Percentiles rank a stretch among this genome's conserved stretches.
Conservation (phyloP, 2,113 vertebrate species). For the Neopipo cinnamomea region DNA sequence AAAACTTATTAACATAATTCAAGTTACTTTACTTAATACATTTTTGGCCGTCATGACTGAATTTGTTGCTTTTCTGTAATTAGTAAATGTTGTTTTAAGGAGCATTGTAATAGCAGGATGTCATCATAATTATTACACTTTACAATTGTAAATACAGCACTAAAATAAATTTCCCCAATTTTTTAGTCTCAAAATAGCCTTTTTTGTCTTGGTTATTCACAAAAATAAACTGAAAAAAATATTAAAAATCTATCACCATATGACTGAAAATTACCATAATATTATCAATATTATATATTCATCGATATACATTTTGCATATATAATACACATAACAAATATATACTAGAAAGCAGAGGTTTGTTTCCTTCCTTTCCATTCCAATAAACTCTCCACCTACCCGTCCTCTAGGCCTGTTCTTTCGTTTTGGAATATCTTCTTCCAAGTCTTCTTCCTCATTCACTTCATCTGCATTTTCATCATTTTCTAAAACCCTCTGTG, state of each 20-base stretch:
- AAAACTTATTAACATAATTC: not conserved
- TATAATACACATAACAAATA: not conserved
- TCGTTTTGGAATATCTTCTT: slow-evolving; percentile 93
- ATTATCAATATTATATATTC: not conserved
- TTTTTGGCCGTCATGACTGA: not conserved
- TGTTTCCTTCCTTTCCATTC: not conserved
- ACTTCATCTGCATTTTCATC: slow-evolving; percentile 94
- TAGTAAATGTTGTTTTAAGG: not conserved
- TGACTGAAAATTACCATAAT: not conserved
- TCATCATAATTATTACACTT: not conserved
- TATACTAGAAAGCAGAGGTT: not conserved
- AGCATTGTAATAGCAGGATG: not conserved
- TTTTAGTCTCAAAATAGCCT: not conserved
- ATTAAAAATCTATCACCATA: not conserved
- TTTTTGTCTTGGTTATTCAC: not conserved
- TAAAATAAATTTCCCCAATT: not conserved
- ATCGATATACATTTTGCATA: not conserved
- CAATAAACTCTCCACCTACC: slow-evolving; percentile 74
- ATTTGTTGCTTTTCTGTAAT: slow-evolving; percentile 11
- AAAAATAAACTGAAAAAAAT: not conserved
- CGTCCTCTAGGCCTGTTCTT: slow-evolving; percentile 94
- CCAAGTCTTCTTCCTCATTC: slow-evolving; percentile 93
- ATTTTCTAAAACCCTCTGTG: slow-evolving; percentile 92
- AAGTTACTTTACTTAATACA: not conserved
- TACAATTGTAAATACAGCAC: not conserved